Base-by-base conservation (phyloP, 2,888 invertebrate genomes). In the Phymatocera aterrima region DNA sequence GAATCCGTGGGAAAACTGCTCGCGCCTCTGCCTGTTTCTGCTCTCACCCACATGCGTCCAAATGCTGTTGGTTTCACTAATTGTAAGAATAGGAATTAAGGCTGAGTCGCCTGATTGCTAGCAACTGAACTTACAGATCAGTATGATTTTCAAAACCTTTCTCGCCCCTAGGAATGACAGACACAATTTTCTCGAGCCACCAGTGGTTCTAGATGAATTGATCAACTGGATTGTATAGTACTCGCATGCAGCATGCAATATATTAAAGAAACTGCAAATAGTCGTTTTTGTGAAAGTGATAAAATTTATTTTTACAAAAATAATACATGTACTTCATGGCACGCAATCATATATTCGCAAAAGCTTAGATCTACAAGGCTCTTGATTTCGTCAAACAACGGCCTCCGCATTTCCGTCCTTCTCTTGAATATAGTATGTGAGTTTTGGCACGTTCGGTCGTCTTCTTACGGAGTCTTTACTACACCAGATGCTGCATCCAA, bases 401-500 rank as follows among this genome's bases (percentile, higher is more conserved):
- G 51, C 34, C n/a, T 72, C 43, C 34, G 72, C 24, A 31, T 48
- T 21, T 34, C 51, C 21, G 15, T 51, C n/a, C 31, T 18, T 48
- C n/a, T 48, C 28, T 51, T 48, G 48, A 72, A 34, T 51, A 21
- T 78, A 78, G 60, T 68, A 68, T 43, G 46, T 65, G 3, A 77
- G 40, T 40, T 51, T 68, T 24, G 43, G 46, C 15, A 70, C 31
- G 31, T 79, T 79, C 15, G 61, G 15, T 40, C 60, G 77, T 46
- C 70, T 77, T n/a, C 21, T 77, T 2, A 70, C 31, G 37, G 61
- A 72, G n/a, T 37, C 18, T 51, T 51, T 31, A 28, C 72, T 77
- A 43, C 54, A 79, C 77, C 77, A 79, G 24, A 79, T 24, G 51
- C 64, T 61, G 18, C 70, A 57, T 5, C 48, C 79, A 18, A 72